These are phyloP conservation scores for Paramormyrops kingsleyae DNA, from an alignment of 2,113 vertebrate genomes.

Conservation along the genomic window DNA sequence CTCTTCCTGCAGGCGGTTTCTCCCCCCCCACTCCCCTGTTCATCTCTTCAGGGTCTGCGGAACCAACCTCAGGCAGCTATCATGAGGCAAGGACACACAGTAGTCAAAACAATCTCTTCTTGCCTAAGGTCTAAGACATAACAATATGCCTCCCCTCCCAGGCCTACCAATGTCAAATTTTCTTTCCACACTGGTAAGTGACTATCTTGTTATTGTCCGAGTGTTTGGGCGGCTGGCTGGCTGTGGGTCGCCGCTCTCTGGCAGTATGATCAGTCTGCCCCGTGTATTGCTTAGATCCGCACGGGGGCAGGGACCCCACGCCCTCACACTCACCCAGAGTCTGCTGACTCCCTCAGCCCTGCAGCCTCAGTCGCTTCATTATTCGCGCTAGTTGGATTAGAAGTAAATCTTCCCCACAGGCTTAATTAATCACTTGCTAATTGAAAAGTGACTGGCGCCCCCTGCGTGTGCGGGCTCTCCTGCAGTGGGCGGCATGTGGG, in stretches of 20 bases:
- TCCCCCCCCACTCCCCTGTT: too few relatives aligned
- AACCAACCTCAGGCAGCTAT: too few relatives aligned
- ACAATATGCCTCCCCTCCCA: too few relatives aligned
- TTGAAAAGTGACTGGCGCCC: conserved; percentile 49
- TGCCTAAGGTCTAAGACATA: too few relatives aligned
- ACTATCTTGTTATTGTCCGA: not conserved
- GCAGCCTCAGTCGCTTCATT: conserved; percentile 48
- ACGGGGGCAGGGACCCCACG: not conserved
- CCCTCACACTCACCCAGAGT: not conserved
- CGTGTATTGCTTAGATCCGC: not conserved
- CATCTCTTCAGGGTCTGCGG: too few relatives aligned
- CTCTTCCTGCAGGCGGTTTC: too few relatives aligned
- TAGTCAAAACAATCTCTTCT: too few relatives aligned
- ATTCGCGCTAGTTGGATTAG: conserved; percentile 50
- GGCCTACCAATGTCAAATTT: too few relatives aligned
- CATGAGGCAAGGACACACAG: too few relatives aligned
- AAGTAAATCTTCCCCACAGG: conserved; percentile 48
- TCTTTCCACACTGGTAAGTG: not conserved
- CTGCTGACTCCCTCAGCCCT: conserved; percentile 20
- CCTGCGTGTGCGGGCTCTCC: conserved; percentile 30
- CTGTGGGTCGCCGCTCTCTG: not conserved
- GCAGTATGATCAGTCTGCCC: not conserved
- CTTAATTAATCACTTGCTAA: conserved; percentile 47
- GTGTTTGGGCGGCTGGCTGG: not conserved
- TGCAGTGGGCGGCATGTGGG: not conserved